Conservation (phyloP, 2,797 vertebrate genomes). For the Melanotaenia pygmaea region DNA sequence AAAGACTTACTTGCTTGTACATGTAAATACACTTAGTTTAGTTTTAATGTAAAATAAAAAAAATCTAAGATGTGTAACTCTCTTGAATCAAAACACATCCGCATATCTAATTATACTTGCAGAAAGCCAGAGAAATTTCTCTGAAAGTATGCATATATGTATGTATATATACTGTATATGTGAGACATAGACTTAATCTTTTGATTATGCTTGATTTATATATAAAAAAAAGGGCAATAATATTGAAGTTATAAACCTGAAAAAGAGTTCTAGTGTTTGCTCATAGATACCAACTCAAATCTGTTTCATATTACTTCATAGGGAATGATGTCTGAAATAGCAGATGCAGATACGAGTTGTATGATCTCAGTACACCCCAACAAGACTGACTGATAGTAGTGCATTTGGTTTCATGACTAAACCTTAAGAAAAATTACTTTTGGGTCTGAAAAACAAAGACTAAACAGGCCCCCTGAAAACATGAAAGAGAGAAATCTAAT, state of each 20-base stretch:
- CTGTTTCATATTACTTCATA: too few species aligned
- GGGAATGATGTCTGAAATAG: too few species aligned
- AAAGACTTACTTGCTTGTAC: not conserved
- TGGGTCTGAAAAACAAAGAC: constrained; percentile 11
- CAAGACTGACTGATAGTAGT: too few species aligned
- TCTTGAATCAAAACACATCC: constrained; percentile 9
- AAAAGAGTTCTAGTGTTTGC: not conserved
- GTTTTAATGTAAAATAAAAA: not conserved
- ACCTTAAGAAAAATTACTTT: not conserved
- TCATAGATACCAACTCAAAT: too few species aligned
- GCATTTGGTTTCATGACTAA: too few species aligned
- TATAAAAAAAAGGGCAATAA: not conserved
- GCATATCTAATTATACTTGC: not conserved
- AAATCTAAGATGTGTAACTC: not conserved
- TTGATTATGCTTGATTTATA: not conserved
- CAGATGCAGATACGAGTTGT: too few species aligned
- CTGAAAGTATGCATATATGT: too few species aligned
- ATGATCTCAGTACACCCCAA: too few species aligned
- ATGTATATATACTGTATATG: too few species aligned
- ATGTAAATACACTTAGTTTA: not conserved
- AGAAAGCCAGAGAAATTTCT: not conserved
- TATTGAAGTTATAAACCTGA: not conserved
- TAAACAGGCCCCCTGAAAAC: not conserved
- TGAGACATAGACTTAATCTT: not conserved
- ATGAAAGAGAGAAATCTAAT: not conserved